A percentile compares a stretch with the other conserved stretches of the same genome.
Evolutionary conservation across 2,113 vertebrate genomes (phyloP).

Genomic region (Lota lota): DNA sequence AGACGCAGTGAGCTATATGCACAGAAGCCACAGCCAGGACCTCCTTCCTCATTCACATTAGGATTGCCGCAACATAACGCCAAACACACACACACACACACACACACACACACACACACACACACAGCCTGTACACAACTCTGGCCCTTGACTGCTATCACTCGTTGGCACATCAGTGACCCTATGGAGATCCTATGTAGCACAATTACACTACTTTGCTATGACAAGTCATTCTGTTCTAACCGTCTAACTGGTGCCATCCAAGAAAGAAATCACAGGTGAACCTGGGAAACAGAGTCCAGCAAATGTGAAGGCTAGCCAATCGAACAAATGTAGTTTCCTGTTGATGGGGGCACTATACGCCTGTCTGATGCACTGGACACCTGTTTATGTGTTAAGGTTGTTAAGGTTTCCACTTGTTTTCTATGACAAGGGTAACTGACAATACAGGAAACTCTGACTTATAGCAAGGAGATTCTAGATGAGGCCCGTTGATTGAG

Average conservation of each 20-base stretch:
- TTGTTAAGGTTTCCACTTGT: too few species aligned
- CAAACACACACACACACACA: background rate
- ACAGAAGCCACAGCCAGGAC: conserved; percentile 52
- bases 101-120: background rate
- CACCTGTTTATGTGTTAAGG: too few species aligned
- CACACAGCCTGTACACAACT: background rate
- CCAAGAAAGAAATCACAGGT: background rate
- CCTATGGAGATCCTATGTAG: background rate
- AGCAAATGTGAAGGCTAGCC: background rate
- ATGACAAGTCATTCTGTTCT: background rate
- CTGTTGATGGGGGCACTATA: too few species aligned
- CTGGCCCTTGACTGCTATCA: background rate
- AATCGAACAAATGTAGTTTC: background rate
- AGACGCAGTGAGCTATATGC: conserved; percentile 48
- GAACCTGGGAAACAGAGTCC: background rate
- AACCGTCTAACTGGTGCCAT: background rate
- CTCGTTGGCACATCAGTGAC: conserved; percentile 4
- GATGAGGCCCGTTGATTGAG: too few species aligned
- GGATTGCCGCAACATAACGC: conserved; percentile 1
- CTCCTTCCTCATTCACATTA: conserved; percentile 54
- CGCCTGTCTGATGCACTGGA: too few species aligned
- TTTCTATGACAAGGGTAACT: too few species aligned
- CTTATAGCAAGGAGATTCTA: too few species aligned
- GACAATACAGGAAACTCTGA: too few species aligned
- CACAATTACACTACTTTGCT: background rate